phyloP scores from a whole-genome alignment of 2,888 invertebrate species.

The Seira musarum region DNA sequence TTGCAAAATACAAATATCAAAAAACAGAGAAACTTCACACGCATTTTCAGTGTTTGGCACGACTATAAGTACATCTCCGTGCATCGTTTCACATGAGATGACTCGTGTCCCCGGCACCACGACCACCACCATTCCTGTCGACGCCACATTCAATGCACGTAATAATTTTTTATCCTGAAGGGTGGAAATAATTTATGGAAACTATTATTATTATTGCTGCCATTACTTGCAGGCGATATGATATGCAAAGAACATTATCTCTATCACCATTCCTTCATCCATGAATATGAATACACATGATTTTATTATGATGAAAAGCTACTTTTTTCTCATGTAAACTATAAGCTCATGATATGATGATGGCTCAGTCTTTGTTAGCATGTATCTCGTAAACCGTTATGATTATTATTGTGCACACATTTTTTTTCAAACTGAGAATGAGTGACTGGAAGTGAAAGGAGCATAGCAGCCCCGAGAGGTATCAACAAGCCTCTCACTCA shows the following conservation, averaged over 20 bases:
- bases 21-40: background rate
- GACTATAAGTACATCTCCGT: too few relatives aligned
- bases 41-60: background rate
- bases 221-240: conserved; percentile 11
- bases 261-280: background rate
- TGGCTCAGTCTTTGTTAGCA: too few relatives aligned
- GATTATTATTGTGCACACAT: background rate
- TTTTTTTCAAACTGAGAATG: background rate
- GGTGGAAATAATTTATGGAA: conserved; percentile 36
- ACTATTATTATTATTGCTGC: conserved; percentile 36
- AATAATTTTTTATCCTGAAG: conserved; percentile 18
- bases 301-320: conserved; percentile 10
- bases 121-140: background rate
- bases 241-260: conserved; percentile 5
- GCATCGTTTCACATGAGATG: conserved; percentile 34
- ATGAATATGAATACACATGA: conserved; percentile 7
- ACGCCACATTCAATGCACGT: conserved; percentile 13
- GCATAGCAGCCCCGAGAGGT: background rate
- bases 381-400: background rate
- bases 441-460: conserved; percentile 32
- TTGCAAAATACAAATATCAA: too few relatives aligned
- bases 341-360: too few relatives aligned
- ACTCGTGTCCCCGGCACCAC: conserved; percentile 35
- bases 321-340: background rate
- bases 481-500: conserved; percentile 6